Conservation (phyloP, 1,140 invertebrate species). For the Agrypnia vestita region DNA sequence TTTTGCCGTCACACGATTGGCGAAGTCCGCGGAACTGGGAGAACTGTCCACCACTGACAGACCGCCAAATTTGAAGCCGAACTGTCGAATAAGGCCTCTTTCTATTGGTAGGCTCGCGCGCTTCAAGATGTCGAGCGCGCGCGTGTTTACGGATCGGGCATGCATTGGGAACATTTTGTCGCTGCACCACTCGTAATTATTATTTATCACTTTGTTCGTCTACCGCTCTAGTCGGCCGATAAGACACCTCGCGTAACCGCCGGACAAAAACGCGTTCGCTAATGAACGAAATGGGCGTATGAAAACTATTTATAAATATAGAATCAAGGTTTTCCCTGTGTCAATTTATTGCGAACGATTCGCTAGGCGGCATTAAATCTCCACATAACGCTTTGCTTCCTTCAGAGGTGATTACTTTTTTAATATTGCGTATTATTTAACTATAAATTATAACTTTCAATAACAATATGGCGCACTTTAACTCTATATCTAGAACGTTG, state of each 20-base stretch:
- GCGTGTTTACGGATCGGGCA: conserved; percentile 6
- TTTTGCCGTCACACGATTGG: conserved; percentile 15
- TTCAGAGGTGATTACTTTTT: neutral
- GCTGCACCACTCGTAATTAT: neutral
- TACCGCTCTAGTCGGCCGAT: neutral
- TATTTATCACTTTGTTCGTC: neutral
- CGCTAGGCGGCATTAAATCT: too few relatives aligned
- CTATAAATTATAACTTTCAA: too few relatives aligned
- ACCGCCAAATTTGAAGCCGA: conserved; percentile 17
- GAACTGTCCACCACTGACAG: conserved; percentile 1
- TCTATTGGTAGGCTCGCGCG: neutral
- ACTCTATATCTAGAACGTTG: too few relatives aligned
- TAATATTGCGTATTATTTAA: too few relatives aligned
- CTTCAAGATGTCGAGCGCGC: conserved; percentile 13
- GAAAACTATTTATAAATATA: neutral
- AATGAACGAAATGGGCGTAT: too few relatives aligned
- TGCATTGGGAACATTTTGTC: conserved; percentile 17
- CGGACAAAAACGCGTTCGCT: neutral
- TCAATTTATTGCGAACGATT: neutral
- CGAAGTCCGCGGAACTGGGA: neutral
- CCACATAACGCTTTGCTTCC: neutral
- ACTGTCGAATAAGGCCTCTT: neutral
- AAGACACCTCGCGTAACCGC: neutral
- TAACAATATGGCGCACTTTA: too few relatives aligned
- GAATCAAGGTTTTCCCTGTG: too few relatives aligned